These are phyloP conservation scores for Chrysomallon squamiferum DNA, from an alignment of 1,140 invertebrate genomes.

Conservation along the genomic window DNA sequence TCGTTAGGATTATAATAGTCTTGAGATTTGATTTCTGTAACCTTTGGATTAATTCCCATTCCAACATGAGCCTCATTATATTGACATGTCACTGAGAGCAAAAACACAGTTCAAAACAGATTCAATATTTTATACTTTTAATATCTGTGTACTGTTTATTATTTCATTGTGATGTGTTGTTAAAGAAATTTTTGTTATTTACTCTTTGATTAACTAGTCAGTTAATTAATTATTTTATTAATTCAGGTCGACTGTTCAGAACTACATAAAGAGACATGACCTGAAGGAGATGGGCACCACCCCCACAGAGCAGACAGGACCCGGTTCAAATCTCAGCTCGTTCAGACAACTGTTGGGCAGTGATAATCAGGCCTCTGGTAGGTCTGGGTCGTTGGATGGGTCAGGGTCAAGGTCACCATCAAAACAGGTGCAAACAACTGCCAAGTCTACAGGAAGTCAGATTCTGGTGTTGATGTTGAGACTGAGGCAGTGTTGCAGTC, in stretches of 20 bases:
- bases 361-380: not conserved
- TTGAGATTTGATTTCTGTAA: too few species aligned
- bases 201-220: too few species aligned
- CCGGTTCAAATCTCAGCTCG: slow-evolving; percentile 17
- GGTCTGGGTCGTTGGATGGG: not conserved
- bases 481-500: slow-evolving; percentile 86
- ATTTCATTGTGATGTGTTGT: too few species aligned
- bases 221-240: too few species aligned
- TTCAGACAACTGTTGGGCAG: slow-evolving; percentile 11
- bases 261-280: slow-evolving; percentile 57
- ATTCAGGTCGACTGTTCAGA: slow-evolving; percentile 39
- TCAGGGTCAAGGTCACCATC: slow-evolving; percentile 68
- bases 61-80: too few species aligned
- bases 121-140: too few species aligned
- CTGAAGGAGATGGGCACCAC: slow-evolving; percentile 39
- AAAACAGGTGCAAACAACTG: slow-evolving; percentile 2
- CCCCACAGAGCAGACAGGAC: not conserved
- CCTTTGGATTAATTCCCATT: too few species aligned
- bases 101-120: too few species aligned
- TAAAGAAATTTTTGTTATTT: too few species aligned
- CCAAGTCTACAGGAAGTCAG: slow-evolving; percentile 28
- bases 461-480: slow-evolving; percentile 84
- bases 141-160: too few species aligned
- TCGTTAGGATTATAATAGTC: too few species aligned
- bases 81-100: too few species aligned